A percentile compares a stretch with the other conserved stretches of the same genome.
These are phyloP conservation scores for Acrocephalus scirpaceus DNA, from an alignment of 2,797 vertebrate species.

Conservation along the genomic window DNA sequence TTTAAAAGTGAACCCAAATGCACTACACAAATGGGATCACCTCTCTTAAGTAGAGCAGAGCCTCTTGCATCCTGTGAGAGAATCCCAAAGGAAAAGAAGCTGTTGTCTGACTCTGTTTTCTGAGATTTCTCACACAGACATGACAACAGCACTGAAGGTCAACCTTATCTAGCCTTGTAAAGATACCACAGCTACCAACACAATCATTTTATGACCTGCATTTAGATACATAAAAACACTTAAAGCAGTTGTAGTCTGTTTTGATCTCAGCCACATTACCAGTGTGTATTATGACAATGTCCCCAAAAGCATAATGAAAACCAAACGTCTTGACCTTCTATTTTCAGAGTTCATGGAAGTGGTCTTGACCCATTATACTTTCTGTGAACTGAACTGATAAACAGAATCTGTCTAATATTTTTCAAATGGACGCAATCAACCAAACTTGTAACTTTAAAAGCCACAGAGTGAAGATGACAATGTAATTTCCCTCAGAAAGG, in stretches of 20 bases:
- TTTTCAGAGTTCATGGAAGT: background rate
- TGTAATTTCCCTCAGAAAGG: background rate
- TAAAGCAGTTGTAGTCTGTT: background rate
- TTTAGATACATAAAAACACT: background rate
- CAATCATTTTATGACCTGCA: background rate
- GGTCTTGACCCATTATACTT: background rate
- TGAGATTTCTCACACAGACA: background rate
- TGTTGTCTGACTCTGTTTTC: background rate
- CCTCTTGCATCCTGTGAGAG: background rate
- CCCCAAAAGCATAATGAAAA: background rate
- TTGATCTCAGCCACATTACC: background rate
- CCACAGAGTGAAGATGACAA: background rate
- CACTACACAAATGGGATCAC: background rate
- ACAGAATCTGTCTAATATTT: background rate
- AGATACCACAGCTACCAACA: background rate
- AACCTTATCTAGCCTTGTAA: background rate
- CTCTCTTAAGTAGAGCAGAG: background rate
- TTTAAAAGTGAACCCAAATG: background rate
- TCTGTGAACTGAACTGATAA: background rate
- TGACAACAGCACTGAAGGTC: background rate
- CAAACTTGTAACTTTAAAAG: background rate
- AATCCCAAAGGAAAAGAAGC: background rate
- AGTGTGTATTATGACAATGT: background rate
- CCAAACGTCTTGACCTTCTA: background rate
- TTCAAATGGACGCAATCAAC: background rate